These are phyloP conservation scores for Ochropleura plecta DNA, from an alignment of 2,888 invertebrate genomes.

Conservation along the genomic window DNA sequence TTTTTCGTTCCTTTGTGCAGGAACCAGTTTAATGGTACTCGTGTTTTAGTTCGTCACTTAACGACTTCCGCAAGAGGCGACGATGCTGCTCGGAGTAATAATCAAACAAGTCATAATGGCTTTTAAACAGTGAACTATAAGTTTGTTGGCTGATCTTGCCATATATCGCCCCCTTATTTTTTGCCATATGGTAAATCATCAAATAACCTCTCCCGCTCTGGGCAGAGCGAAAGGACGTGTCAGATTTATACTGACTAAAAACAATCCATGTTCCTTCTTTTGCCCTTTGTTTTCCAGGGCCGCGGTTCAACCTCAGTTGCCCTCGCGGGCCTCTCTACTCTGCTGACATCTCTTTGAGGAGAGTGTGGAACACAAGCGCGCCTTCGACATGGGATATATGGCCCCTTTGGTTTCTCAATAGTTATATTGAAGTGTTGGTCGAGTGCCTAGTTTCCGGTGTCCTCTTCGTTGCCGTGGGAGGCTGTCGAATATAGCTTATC, in stretches of 20 bases:
- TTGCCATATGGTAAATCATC: too few species aligned
- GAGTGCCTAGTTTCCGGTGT: slow-evolving; percentile 31
- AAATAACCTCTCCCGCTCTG: too few species aligned
- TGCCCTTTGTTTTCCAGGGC: too few species aligned
- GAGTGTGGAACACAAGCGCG: too few species aligned
- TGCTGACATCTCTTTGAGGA: too few species aligned
- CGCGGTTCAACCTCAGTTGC: too few species aligned
- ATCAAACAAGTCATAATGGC: not conserved
- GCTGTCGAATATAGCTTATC: too few species aligned
- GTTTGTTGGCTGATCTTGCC: slow-evolving; percentile 14
- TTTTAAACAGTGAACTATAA: slow-evolving; percentile 9
- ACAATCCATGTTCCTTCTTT: too few species aligned
- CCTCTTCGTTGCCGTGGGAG: not conserved
- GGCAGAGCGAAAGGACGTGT: too few species aligned
- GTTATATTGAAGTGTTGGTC: slow-evolving; percentile 15
- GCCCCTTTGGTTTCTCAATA: slow-evolving; percentile 19
- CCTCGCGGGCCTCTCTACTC: too few species aligned
- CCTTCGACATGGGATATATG: not conserved
- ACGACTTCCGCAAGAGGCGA: slow-evolving; percentile 39
- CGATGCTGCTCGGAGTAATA: slow-evolving; percentile 14
- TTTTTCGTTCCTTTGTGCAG: slow-evolving; percentile 12
- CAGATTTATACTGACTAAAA: too few species aligned
- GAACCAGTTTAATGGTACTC: slow-evolving; percentile 25
- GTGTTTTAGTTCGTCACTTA: slow-evolving; percentile 39
- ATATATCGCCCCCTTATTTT: not conserved